Percentiles rank a stretch among this genome's conserved stretches.
Conservation (phyloP, 2,113 vertebrate species). For the Ancistrus triradiatus region DNA sequence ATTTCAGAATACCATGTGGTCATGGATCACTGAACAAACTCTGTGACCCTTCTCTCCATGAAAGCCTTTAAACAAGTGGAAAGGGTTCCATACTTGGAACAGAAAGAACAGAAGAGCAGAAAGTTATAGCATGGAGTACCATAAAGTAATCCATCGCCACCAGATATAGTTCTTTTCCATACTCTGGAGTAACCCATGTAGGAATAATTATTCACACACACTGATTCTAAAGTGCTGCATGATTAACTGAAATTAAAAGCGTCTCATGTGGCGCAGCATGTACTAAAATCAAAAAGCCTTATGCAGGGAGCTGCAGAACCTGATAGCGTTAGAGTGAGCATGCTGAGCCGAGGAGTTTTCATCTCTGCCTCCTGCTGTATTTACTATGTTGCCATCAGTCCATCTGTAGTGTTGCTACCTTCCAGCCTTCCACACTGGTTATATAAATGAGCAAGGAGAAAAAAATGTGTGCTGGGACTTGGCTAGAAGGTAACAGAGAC, state of each 20-base stretch:
- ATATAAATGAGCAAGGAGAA: slow-evolving; percentile 21
- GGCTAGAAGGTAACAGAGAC: background rate
- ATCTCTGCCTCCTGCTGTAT: slow-evolving; percentile 16
- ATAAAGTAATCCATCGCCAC: background rate
- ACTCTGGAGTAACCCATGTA: background rate
- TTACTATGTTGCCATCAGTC: slow-evolving; percentile 16
- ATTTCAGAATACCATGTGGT: too few relatives aligned
- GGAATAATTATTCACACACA: background rate
- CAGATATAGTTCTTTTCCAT: background rate
- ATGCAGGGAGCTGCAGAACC: slow-evolving; percentile 2
- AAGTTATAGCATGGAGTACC: too few relatives aligned
- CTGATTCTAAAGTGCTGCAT: slow-evolving; percentile 40
- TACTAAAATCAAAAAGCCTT: slow-evolving; percentile 37
- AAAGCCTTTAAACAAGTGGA: too few relatives aligned
- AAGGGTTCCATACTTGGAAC: too few relatives aligned
- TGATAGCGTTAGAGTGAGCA: slow-evolving; percentile 35
- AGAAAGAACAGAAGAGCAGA: too few relatives aligned
- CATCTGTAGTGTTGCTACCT: slow-evolving; percentile 11
- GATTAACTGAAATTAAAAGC: slow-evolving; percentile 41
- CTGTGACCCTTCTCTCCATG: too few relatives aligned
- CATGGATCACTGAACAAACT: too few relatives aligned
- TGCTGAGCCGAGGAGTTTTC: slow-evolving; percentile 10
- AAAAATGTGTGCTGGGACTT: slow-evolving; percentile 1
- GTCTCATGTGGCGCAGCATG: slow-evolving; percentile 32
- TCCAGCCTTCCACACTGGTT: slow-evolving; percentile 5